Percentiles rank a stretch among this genome's conserved stretches.
phyloP scores from a whole-genome alignment of 92 coral and sea anemone genomes.

The Porites evermanni region DNA sequence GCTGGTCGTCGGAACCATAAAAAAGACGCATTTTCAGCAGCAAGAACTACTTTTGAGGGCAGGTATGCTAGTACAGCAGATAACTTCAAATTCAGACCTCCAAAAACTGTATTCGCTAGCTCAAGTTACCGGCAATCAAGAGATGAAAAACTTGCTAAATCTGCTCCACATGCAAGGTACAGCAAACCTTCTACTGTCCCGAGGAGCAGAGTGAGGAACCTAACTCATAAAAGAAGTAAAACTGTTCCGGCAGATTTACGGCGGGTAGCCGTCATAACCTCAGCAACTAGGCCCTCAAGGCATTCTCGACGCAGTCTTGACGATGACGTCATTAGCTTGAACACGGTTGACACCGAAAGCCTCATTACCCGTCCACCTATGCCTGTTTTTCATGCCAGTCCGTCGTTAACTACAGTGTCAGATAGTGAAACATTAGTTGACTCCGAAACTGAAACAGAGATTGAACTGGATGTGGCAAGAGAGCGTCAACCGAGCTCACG shows the following conservation, averaged over 20 bases:
- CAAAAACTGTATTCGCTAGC: conserved; percentile 62
- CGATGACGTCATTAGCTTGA: conserved; percentile 75
- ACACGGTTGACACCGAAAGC: conserved; percentile 87
- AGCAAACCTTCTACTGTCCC: conserved; percentile 71
- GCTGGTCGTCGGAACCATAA: not conserved
- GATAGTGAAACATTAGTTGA: conserved; percentile 84
- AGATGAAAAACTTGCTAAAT: conserved; percentile 28
- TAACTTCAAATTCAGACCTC: conserved; percentile 33
- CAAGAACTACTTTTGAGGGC: not conserved
- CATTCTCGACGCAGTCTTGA: conserved; percentile 78
- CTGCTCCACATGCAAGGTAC: conserved; percentile 16
- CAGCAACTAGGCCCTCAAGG: conserved; percentile 33
- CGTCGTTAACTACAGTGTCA: conserved; percentile 91
- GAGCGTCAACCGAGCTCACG: not conserved
- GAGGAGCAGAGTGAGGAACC: conserved; percentile 19
- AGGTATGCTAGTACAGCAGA: not conserved
- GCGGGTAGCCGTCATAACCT: conserved; percentile 51
- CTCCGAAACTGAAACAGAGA: conserved; percentile 81
- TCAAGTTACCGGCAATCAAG: conserved; percentile 38
- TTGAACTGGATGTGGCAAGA: conserved; percentile 22
- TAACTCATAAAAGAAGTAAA: conserved; percentile 71
- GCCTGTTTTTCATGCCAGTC: conserved; percentile 96
- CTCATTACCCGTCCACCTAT: conserved; percentile 90
- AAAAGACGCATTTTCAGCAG: conserved; percentile 7
- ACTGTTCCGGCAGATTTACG: conserved; percentile 83